phyloP scores from a whole-genome alignment of 2,113 vertebrate genomes.

The Coptodon rendalli region DNA sequence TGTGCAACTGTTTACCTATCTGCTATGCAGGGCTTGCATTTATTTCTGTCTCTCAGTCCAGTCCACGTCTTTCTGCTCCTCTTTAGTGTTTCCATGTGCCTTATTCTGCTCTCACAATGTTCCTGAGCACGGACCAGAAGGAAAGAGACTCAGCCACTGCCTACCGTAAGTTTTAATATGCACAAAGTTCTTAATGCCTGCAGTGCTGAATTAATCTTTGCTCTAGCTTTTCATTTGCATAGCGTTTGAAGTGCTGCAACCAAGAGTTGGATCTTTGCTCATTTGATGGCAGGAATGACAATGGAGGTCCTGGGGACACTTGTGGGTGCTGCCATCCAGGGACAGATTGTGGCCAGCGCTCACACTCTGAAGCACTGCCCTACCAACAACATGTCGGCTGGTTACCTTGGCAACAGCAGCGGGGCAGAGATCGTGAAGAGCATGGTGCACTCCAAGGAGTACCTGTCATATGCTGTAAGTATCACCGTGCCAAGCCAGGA shows the following conservation, averaged over 20 bases:
- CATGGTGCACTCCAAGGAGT: constrained; percentile 60
- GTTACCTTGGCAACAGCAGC: constrained; percentile 64
- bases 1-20: background rate
- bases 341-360: constrained; percentile 88
- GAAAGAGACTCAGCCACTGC: constrained; percentile 93
- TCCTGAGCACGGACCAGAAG: constrained; percentile 85
- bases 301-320: constrained; percentile 90
- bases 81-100: constrained; percentile 90
- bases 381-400: constrained; percentile 53
- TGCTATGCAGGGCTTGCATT: background rate
- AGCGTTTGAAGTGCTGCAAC: background rate
- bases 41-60: background rate
- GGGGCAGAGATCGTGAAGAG: constrained; percentile 54
- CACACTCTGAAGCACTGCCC: constrained; percentile 77
- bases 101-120: constrained; percentile 95
- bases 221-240: background rate
- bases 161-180: constrained; percentile 77
- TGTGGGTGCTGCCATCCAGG: constrained; percentile 87
- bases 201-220: background rate
- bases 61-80: background rate
- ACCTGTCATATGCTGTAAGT: constrained; percentile 74
- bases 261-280: background rate
- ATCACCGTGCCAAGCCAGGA: background rate
- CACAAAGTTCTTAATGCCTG: background rate
- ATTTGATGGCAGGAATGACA: constrained; percentile 81